These are phyloP conservation scores for Tiphia femorata DNA, from an alignment of 2,888 invertebrate genomes.

Conservation along the genomic window DNA sequence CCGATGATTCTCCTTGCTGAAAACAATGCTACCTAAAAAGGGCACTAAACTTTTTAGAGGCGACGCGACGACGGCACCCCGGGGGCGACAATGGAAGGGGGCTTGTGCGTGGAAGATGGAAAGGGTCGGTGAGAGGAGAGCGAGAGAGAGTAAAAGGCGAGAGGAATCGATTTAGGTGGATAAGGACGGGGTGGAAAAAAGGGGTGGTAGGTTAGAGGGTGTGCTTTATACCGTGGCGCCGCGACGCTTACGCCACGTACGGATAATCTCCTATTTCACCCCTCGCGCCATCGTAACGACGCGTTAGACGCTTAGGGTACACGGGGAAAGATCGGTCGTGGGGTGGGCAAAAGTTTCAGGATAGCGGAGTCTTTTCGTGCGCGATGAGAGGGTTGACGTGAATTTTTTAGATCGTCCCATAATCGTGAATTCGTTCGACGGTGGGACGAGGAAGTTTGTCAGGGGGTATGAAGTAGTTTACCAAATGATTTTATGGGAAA, in stretches of 20 bases:
- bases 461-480: no score
- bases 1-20: slow-evolving; percentile 15
- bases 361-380: no score
- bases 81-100: not conserved
- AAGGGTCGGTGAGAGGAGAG: slow-evolving; percentile 8
- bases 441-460: no score
- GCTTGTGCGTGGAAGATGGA: not conserved
- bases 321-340: no score
- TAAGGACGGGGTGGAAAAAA: not conserved
- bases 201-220: not conserved
- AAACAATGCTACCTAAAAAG: slow-evolving; percentile 47
- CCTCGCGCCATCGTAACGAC: slow-evolving; percentile 13
- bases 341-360: no score
- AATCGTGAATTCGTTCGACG: no score
- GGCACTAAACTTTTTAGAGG: slow-evolving; percentile 52
- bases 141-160: not conserved
- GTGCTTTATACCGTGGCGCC: slow-evolving; percentile 11
- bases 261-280: not conserved
- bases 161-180: not conserved
- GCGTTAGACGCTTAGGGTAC: slow-evolving; percentile 21
- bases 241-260: not conserved
- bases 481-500: no score
- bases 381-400: no score
- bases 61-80: not conserved
- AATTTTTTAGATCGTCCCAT: no score